These are phyloP conservation scores for Drosophila carrolli DNA, from an alignment of 1,140 invertebrate genomes.

Conservation along the genomic window DNA sequence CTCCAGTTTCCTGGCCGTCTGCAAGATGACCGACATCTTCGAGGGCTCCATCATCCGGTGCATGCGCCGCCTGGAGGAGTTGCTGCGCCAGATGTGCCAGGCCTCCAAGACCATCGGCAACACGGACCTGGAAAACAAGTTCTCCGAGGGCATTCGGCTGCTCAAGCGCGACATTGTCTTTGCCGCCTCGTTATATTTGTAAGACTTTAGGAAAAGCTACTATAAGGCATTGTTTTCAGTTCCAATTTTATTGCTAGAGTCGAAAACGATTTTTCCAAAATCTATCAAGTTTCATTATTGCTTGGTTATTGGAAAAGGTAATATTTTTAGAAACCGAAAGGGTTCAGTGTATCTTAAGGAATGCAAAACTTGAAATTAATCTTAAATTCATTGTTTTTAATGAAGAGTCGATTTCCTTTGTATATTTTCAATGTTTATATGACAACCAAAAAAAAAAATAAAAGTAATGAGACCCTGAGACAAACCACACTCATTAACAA, in stretches of 20 bases:
- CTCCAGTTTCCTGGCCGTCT: conserved; percentile 95
- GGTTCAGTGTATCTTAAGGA: too few species aligned
- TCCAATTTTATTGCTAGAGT: neutral
- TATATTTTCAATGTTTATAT: conserved; percentile 21
- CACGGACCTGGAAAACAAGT: conserved; percentile 97
- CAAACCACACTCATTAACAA: neutral
- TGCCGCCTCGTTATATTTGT: conserved; percentile 99
- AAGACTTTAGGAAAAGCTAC: conserved; percentile 69
- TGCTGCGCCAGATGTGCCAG: conserved; percentile 97
- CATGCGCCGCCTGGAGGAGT: conserved; percentile 98
- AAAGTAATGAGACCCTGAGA: conserved; percentile 6
- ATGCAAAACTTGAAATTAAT: too few species aligned
- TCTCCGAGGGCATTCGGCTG: conserved; percentile 95
- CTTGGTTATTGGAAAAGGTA: neutral
- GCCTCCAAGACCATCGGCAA: conserved; percentile 99
- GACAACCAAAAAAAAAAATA: conserved; percentile 3
- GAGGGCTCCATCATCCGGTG: conserved; percentile 99
- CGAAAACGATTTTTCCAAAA: neutral
- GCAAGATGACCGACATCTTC: conserved; percentile 99
- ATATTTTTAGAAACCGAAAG: too few species aligned
- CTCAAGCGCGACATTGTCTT: conserved; percentile 99
- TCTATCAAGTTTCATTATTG: neutral
- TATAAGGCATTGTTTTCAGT: neutral
- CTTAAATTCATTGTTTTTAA: conserved; percentile 1
- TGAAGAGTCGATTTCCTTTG: neutral